Base-by-base conservation (phyloP, 2,888 invertebrate genomes). In the Rotaria sp. region DNA sequence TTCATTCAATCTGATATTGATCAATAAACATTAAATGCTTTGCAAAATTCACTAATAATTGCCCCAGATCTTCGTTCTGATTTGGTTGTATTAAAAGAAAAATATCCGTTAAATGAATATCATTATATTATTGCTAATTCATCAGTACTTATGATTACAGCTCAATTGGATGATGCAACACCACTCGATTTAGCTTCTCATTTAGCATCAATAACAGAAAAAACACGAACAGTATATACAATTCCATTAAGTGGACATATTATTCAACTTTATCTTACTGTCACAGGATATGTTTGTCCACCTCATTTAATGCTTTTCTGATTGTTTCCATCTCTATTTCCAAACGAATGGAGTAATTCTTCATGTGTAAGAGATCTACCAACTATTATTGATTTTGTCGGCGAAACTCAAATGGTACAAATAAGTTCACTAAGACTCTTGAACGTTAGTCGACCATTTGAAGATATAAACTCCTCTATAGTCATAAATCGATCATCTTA, bases 91-190 rank as follows among this genome's bases (percentile, higher is more conserved):
- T 45, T 80, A 21, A 38, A n/a, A 38, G 7, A 41, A 13, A 80
- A 80, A 80, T 80, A 45, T 80, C 45, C 45, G 35, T 11, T 80
- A 80, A 45, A 80, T n/a, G 21, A 80, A n/a, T 80, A 80, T 80
- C 67, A 18, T 7, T 35, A 35, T 67, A 35, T 18, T 13, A 3
- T 67, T 35, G 67, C 67, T 11, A 35, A 67, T 35, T 21, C 67
- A 35, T 30, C 67, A 21, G 2, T 67, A 4, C 30, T 35, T 35
- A 67, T 67, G 67, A 35, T 35, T 35, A 15, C 35, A 8, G 35
- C 21, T 67, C 67, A 35, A 35, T 35, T 67, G 5, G 67, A 67
- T 35, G 35, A 15, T 8, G 15, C 35, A 21, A 67, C 35, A 8
- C 35, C 35, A 21, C 30, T 38, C 18, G 67, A 67, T 67, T 35